Conservation (phyloP, 2,113 vertebrate genomes). For the Cervus canadensis region DNA sequence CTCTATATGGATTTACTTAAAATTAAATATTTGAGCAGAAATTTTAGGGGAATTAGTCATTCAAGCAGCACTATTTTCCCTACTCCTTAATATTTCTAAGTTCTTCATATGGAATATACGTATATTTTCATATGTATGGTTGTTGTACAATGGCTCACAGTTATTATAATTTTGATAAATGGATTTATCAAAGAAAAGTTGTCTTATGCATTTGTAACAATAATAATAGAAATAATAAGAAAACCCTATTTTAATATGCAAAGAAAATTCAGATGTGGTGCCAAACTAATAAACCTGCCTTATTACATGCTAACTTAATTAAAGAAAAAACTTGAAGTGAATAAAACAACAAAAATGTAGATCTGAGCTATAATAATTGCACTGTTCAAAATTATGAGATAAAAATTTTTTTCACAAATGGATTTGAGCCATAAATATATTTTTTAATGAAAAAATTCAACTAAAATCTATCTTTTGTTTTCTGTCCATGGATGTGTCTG, state of each 20-base stretch:
- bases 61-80: background rate
- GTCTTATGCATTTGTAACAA: background rate
- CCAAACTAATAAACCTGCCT: background rate
- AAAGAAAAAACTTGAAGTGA: background rate
- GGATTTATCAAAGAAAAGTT: background rate
- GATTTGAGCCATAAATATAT: background rate
- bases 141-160: background rate
- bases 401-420: background rate
- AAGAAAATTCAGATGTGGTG: background rate
- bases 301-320: background rate
- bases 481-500: background rate
- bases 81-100: background rate
- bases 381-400: background rate
- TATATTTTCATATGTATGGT: background rate
- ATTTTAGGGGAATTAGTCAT: background rate
- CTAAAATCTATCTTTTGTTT: background rate
- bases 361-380: background rate
- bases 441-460: background rate
- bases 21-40: background rate
- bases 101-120: background rate
- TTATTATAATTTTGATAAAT: constrained; percentile 25
- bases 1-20: background rate
- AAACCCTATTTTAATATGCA: background rate
- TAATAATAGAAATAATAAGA: background rate
- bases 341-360: background rate